phyloP scores from a whole-genome alignment of 2,113 vertebrate genomes.

The Apteryx mantelli region DNA sequence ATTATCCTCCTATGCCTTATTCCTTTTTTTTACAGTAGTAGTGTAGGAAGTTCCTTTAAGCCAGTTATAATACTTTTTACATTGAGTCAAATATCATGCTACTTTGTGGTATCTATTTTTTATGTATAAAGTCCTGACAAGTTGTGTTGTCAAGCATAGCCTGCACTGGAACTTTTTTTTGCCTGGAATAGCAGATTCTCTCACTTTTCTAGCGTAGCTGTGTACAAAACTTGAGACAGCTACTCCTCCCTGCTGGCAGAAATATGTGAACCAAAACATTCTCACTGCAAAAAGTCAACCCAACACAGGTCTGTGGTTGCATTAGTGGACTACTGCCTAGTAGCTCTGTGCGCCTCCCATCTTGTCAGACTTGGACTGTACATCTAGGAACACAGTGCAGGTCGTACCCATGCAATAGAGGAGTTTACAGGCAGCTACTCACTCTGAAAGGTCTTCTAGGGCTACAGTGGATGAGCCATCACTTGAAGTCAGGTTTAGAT shows the following conservation, averaged over 20 bases:
- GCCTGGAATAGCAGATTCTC: background rate
- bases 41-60: background rate
- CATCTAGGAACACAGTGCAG: accelerated
- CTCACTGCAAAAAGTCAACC: accelerated
- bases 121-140: background rate
- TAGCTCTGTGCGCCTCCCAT: accelerated
- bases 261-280: background rate
- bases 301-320: accelerated
- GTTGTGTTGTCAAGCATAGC: background rate
- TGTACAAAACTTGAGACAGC: background rate
- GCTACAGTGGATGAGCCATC: accelerated
- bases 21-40: background rate
- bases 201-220: background rate
- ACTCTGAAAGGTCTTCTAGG: background rate
- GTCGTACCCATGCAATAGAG: accelerated
- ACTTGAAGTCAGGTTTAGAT: accelerated
- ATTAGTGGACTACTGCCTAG: accelerated
- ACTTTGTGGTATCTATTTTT: no score
- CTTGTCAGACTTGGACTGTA: accelerated
- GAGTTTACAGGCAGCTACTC: accelerated
- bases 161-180: background rate
- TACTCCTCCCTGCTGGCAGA: background rate
- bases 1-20: accelerated
- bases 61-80: background rate
- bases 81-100: background rate